These are phyloP conservation scores for Setophaga coronata DNA, from an alignment of 2,113 vertebrate genomes.

Conservation along the genomic window DNA sequence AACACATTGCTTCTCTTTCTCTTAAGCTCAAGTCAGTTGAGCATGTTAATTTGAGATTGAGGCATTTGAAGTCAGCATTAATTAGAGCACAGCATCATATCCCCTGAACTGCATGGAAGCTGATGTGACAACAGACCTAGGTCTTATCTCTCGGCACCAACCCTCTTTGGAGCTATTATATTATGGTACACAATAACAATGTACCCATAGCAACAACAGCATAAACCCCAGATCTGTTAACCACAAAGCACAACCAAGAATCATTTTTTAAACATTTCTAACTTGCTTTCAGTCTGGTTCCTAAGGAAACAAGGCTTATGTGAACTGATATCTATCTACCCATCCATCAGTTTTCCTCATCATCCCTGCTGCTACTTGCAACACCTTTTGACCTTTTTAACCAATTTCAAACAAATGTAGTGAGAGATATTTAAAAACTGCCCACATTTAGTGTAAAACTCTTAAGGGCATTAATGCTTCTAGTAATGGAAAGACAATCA, in stretches of 20 bases:
- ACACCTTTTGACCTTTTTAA: not conserved
- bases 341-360: not conserved
- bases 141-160: not conserved
- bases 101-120: not conserved
- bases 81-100: not conserved
- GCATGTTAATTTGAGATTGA: not conserved
- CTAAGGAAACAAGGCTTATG: not conserved
- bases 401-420: not conserved
- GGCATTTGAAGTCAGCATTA: not conserved
- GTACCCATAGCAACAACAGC: not conserved
- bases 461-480: not conserved
- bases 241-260: not conserved
- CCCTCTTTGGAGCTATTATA: not conserved
- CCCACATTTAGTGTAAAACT: not conserved
- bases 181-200: not conserved
- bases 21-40: not conserved
- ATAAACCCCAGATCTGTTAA: not conserved
- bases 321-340: not conserved
- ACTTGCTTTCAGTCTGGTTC: not conserved
- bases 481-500: not conserved
- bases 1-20: not conserved
- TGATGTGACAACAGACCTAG: not conserved
- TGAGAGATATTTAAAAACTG: not conserved
- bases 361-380: not conserved
- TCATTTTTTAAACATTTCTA: not conserved